A percentile compares a stretch with the other conserved stretches of the same genome.
These are phyloP conservation scores for Neofelis nebulosa DNA, from an alignment of 2,113 vertebrate genomes.

Conservation along the genomic window DNA sequence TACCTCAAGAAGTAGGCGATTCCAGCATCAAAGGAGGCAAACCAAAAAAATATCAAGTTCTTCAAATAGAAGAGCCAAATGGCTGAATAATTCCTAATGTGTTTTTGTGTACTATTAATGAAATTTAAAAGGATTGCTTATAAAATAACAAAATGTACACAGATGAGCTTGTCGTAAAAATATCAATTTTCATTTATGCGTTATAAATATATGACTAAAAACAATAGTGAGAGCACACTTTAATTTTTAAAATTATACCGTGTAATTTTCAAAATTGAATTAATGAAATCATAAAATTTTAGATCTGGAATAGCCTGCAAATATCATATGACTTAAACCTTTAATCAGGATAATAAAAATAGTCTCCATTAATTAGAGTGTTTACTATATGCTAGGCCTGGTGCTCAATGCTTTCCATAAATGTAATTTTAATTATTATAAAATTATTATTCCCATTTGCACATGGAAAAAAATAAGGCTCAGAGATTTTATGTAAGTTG, in stretches of 20 bases:
- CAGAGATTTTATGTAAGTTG: neutral
- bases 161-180: neutral
- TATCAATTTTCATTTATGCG: neutral
- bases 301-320: neutral
- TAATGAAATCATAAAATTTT: constrained; percentile 6
- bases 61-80: neutral
- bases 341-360: constrained; percentile 8
- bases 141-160: constrained; percentile 24
- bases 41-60: neutral
- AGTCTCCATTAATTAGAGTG: neutral
- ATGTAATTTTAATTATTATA: constrained; percentile 11
- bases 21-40: neutral
- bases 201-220: neutral
- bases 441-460: neutral
- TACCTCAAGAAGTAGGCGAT: constrained; percentile 32
- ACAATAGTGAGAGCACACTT: neutral
- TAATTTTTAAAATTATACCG: neutral
- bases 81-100: neutral
- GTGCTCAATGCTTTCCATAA: constrained; percentile 11
- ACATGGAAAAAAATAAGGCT: neutral
- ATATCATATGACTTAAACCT: neutral
- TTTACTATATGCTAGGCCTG: neutral
- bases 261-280: neutral
- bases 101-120: neutral
- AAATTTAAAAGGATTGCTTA: neutral